phyloP scores from a whole-genome alignment of 2,888 invertebrate species.

The Lottia scabra region DNA sequence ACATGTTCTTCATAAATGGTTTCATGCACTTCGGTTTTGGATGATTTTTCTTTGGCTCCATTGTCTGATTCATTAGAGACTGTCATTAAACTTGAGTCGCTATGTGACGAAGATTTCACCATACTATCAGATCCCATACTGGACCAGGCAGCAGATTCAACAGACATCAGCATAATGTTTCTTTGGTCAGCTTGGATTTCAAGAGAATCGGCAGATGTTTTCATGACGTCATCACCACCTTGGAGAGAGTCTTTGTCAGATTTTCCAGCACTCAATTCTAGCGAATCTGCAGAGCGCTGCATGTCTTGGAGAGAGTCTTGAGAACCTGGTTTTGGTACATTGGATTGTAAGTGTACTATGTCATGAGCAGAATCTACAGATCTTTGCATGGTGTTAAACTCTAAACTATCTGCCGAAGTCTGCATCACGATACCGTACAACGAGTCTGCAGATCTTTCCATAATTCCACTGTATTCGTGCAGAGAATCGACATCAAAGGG shows the following conservation, averaged over 20 bases:
- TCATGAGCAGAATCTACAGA: conserved; percentile 50
- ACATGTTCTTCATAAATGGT: background rate
- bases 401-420: conserved; percentile 54
- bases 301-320: conserved; percentile 51
- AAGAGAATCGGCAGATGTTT: conserved; percentile 42
- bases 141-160: conserved; percentile 45
- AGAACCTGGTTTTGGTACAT: background rate
- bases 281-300: conserved; percentile 55
- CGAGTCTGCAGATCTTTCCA: conserved; percentile 41
- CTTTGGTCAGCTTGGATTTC: conserved; percentile 17
- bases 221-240: conserved; percentile 42
- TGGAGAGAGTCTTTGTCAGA: conserved; percentile 15
- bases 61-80: conserved; percentile 64
- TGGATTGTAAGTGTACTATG: background rate
- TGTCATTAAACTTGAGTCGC: conserved; percentile 60
- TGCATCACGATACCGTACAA: conserved; percentile 38
- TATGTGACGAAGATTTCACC: conserved; percentile 51
- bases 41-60: conserved; percentile 25
- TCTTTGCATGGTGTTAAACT: conserved; percentile 50
- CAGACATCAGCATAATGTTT: conserved; percentile 36
- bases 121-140: conserved; percentile 56
- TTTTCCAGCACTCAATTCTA: conserved; percentile 37
- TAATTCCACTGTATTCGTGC: conserved; percentile 34
- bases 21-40: conserved; percentile 5
- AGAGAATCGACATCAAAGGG: conserved; percentile 41